Percentiles rank a stretch among this genome's conserved stretches.
Evolutionary conservation across 37 sponge, comb jelly and placozoan species (phyloP).

Genomic region (Hormiphora californensis): DNA sequence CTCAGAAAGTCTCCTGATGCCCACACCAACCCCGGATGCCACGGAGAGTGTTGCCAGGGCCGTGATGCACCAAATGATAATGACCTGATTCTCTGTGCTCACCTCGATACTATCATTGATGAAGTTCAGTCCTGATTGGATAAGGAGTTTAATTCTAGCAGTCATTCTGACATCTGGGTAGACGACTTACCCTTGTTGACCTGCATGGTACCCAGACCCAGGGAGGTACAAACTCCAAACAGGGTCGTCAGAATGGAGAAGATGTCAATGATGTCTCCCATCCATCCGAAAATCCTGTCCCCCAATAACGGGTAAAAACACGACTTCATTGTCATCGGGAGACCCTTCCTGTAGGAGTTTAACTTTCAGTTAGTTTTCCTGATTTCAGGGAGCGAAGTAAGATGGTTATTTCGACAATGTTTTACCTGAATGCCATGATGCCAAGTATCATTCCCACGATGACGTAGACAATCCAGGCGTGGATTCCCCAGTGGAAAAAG

Average conservation of each 20-base stretch:
- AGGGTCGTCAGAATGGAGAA: conserved; percentile 46
- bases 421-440: conserved; percentile 19
- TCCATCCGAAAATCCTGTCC: conserved; percentile 13
- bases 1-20: conserved; percentile 35
- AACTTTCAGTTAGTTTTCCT: too few species aligned
- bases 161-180: too few species aligned
- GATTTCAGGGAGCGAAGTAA: too few species aligned
- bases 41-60: conserved; percentile 18
- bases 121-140: conserved; percentile 37
- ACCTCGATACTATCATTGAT: not conserved
- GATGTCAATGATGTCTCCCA: conserved; percentile 27
- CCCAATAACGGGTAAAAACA: conserved; percentile 50
- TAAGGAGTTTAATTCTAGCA: too few species aligned
- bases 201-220: conserved; percentile 30
- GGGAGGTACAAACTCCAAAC: conserved; percentile 26
- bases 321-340: conserved; percentile 53
- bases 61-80: conserved; percentile 45
- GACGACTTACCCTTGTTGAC: conserved; percentile 18
- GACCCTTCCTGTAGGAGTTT: conserved; percentile 30
- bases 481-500: conserved; percentile 33
- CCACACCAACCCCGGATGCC: not conserved
- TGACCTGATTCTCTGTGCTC: conserved; percentile 22
- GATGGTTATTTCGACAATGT: too few species aligned
- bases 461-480: conserved; percentile 52
- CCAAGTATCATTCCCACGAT: conserved; percentile 28